Percentiles rank a stretch among this genome's conserved stretches.
Evolutionary conservation across 2,113 vertebrate species (phyloP).

Genomic region (Atractosteus spatula): DNA sequence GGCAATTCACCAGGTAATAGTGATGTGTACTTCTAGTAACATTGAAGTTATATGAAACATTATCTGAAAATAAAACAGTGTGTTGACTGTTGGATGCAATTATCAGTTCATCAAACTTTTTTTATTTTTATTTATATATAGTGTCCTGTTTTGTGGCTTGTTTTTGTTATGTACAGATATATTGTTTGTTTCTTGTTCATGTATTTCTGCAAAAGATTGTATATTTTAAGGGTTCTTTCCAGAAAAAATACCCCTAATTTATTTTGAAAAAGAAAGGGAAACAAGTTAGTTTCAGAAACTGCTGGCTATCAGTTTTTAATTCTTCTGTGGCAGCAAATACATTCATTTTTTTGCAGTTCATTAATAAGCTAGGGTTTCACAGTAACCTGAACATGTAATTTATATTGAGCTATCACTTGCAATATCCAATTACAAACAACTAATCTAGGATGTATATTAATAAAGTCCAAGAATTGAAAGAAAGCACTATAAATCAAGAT

Average conservation of each 20-base stretch:
- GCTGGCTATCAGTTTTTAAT: background rate
- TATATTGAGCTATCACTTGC: constrained; percentile 4
- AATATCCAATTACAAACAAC: constrained; percentile 7
- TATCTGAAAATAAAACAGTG: too few species aligned
- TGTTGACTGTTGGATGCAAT: too few species aligned
- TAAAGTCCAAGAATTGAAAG: background rate
- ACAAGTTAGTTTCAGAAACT: background rate
- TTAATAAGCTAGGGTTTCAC: constrained; percentile 7
- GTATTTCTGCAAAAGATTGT: too few species aligned
- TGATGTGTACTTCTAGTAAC: too few species aligned
- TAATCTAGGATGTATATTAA: background rate
- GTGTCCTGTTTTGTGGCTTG: too few species aligned
- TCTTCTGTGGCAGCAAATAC: background rate
- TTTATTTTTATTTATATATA: too few species aligned
- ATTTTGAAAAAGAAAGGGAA: constrained; percentile 16
- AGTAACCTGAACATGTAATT: constrained; percentile 7
- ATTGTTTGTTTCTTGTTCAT: too few species aligned
- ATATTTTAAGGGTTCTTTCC: too few species aligned
- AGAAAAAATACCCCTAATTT: background rate
- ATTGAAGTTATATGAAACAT: too few species aligned
- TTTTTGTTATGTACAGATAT: too few species aligned
- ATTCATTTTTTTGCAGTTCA: background rate
- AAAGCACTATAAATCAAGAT: constrained; percentile 11
- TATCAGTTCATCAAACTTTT: too few species aligned
- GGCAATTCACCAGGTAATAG: too few species aligned